Base-by-base conservation (phyloP, 2,888 invertebrate species). In the Leptopilina syphax region DNA sequence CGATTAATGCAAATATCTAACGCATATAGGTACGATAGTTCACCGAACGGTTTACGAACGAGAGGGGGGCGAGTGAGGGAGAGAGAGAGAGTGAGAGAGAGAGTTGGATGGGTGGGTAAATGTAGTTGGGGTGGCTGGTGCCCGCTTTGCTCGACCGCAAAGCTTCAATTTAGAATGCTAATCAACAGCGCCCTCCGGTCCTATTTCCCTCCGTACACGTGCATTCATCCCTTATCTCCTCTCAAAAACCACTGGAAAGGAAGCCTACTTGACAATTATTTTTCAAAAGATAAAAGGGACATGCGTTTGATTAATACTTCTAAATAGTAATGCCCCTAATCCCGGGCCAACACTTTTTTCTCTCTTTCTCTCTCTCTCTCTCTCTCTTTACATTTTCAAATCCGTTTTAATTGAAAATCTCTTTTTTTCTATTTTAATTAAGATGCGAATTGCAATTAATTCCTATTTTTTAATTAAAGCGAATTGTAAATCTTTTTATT, bases 101-200 rank as follows among this genome's bases (percentile, higher is more conserved):
- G 76, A 66, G n/a, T 78, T 10, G 57, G 65, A 66, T 57, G 41
- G 57, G 65, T 63, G 63, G 63, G 63, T 63, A 63, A 63, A 63
- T 50, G 65, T 65, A 68, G 79, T 60, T 77, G 80, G 77, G 68
- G 65, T 44, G 18, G n/a, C 81, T 80, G 85, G 84, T 86, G 84
- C 85, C 85, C 85, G 84, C 83, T 84, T 81, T 85, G 86, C 87
- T 88, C 85, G 86, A 89, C 91, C 90, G 87, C 90, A 91, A 88
- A 89, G 91, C 90, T 91, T 91, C 91, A 91, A 91, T 91, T 91
- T 90, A 90, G 89, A 91, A 91, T 91, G 91, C 91, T 91, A 91
- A 91, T 91, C 90, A 90, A 63, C 63, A 63, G 63, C 63, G 90
- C 85, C 82, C 84, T 82, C 65, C 80, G 70, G 70, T 70, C 70